These are phyloP conservation scores for Platichthys flesus DNA, from an alignment of 2,113 vertebrate genomes.

Conservation along the genomic window DNA sequence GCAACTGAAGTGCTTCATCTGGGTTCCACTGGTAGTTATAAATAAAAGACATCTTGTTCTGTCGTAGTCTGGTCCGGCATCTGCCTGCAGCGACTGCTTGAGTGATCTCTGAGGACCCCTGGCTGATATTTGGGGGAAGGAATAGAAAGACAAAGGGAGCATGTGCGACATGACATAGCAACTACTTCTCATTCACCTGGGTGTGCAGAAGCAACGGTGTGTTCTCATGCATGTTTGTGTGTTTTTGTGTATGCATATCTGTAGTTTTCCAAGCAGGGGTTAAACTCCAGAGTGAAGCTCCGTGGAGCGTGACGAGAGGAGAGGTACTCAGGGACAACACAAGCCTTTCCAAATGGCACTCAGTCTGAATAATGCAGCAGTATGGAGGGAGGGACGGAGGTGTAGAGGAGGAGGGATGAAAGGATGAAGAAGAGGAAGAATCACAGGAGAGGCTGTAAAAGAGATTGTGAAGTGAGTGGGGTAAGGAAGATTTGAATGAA, in stretches of 20 bases:
- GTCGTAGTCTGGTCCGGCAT: conserved; percentile 55
- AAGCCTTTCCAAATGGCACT: conserved; percentile 57
- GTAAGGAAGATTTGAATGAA: not conserved
- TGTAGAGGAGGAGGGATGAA: not conserved
- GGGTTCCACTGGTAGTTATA: conserved; percentile 52
- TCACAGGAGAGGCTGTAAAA: not conserved
- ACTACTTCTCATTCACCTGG: not conserved
- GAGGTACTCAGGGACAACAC: conserved; percentile 63
- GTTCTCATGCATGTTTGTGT: conserved; percentile 4
- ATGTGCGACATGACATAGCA: conserved; percentile 11
- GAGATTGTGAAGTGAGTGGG: not conserved
- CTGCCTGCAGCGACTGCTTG: conserved; percentile 48
- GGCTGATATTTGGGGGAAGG: conserved; percentile 31
- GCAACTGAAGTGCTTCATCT: conserved; percentile 44
- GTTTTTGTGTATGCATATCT: conserved; percentile 1
- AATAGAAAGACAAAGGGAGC: not conserved
- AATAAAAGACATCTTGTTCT: conserved; percentile 62
- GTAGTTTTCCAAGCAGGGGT: conserved; percentile 17
- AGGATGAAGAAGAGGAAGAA: conserved; percentile 14
- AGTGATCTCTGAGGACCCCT: conserved; percentile 49
- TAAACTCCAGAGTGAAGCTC: conserved; percentile 44
- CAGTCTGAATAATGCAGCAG: conserved; percentile 72
- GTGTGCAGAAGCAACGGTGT: not conserved
- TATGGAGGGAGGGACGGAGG: not conserved
- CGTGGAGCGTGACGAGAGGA: conserved; percentile 50